Conservation (phyloP, 2,888 invertebrate genomes). For the Branchinecta sandiegonensis region DNA sequence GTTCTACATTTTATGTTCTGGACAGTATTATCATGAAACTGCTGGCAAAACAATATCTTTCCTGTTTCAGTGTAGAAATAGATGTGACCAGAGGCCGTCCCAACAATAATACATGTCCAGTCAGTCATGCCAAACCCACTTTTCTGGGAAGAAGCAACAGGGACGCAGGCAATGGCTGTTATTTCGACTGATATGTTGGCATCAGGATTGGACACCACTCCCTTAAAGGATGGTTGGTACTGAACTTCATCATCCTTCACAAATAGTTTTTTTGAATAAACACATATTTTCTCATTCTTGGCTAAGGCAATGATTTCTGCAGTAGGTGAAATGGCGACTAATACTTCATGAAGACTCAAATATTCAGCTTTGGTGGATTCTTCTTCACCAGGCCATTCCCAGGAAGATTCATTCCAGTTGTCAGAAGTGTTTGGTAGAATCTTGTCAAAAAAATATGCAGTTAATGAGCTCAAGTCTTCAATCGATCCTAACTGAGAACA, state of each 20-base stretch:
- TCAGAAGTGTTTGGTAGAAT: not conserved
- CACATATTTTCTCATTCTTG: constrained; percentile 32
- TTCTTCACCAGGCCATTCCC: not conserved
- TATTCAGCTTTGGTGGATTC: not conserved
- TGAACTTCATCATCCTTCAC: constrained; percentile 17
- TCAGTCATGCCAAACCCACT: constrained; percentile 54
- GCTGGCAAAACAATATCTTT: constrained; percentile 61
- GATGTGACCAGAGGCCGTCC: constrained; percentile 67
- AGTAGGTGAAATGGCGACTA: constrained; percentile 35
- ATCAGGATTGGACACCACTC: constrained; percentile 18
- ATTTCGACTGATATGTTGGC: constrained; percentile 37
- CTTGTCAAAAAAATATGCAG: not conserved
- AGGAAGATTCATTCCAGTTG: constrained; percentile 5
- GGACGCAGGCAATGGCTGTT: constrained; percentile 40
- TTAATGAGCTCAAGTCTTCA: constrained; percentile 15
- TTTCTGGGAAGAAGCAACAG: constrained; percentile 40
- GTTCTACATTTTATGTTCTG: constrained; percentile 62
- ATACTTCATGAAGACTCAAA: constrained; percentile 35
- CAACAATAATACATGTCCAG: constrained; percentile 83
- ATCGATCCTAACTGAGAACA: constrained; percentile 1
- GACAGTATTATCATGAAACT: constrained; percentile 66
- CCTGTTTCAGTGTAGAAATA: constrained; percentile 82
- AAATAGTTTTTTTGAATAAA: constrained; percentile 31
- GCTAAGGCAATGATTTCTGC: constrained; percentile 36
- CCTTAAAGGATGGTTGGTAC: constrained; percentile 9